Percentiles rank a stretch among this genome's conserved stretches.
phyloP scores from a whole-genome alignment of 2,797 vertebrate species.

The Mustela erminea region DNA sequence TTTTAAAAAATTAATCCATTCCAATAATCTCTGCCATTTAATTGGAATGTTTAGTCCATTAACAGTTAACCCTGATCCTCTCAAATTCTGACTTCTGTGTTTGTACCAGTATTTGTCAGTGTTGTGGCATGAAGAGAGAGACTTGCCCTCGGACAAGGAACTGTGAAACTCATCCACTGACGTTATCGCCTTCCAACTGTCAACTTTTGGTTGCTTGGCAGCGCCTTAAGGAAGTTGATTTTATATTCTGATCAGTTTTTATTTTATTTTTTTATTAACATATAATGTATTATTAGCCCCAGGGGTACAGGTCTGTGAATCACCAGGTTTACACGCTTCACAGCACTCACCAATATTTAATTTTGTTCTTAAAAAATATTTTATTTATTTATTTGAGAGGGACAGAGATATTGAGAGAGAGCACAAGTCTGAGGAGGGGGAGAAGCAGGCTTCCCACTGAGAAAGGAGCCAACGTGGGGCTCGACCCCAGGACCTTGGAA shows the following conservation, averaged over 20 bases:
- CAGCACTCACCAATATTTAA: neutral
- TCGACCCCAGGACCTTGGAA: neutral
- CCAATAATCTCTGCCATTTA: constrained; percentile 21
- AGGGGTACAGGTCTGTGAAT: too few relatives aligned
- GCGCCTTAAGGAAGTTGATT: neutral
- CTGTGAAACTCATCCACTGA: neutral
- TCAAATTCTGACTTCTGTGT: constrained; percentile 2
- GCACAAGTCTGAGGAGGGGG: neutral
- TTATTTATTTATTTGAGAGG: neutral
- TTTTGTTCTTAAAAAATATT: too few relatives aligned
- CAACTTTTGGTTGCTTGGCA: neutral
- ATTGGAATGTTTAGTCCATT: neutral
- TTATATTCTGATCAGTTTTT: neutral
- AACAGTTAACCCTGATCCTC: neutral
- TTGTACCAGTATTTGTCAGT: neutral
- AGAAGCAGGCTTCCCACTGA: neutral
- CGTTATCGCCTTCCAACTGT: neutral
- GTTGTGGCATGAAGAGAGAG: neutral
- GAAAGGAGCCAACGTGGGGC: neutral
- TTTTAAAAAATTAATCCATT: neutral
- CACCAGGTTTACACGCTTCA: too few relatives aligned
- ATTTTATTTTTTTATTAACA: neutral
- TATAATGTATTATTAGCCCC: too few relatives aligned
- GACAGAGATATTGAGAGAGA: neutral
- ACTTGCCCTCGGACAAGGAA: neutral